phyloP scores from a whole-genome alignment of 2,888 invertebrate genomes.

The Dryococelus australis region DNA sequence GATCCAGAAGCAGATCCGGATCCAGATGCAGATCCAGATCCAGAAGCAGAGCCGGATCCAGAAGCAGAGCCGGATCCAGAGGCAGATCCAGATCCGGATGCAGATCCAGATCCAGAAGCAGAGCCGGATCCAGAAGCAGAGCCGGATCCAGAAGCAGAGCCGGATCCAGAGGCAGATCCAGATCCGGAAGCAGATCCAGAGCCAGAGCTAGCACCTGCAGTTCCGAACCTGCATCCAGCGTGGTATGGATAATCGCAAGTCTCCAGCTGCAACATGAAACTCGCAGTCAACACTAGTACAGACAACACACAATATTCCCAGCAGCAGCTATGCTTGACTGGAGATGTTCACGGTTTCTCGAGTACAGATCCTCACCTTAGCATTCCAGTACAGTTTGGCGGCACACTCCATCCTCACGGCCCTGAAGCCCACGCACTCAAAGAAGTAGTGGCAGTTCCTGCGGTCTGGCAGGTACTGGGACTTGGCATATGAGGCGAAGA shows the following conservation, averaged over 20 bases:
- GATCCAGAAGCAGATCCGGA: background rate
- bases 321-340: background rate
- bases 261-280: constrained; percentile 2
- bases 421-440: constrained; percentile 20
- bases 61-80: background rate
- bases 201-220: background rate
- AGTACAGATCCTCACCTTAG: background rate
- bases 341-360: background rate
- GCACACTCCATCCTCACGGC: constrained; percentile 26
- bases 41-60: background rate
- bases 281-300: background rate
- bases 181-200: background rate
- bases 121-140: background rate
- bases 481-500: background rate
- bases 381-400: constrained; percentile 1
- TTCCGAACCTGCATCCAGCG: background rate
- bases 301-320: too few species aligned
- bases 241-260: constrained; percentile 20
- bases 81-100: background rate
- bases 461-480: constrained; percentile 24
- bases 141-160: background rate
- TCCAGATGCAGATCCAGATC: background rate
- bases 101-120: background rate
- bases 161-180: background rate
- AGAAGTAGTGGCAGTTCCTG: constrained; percentile 25